Evolutionary conservation across 1,140 invertebrate genomes (phyloP), one percentile per base, ranked within the genome.

Genomic region (Sogatella furcifera): DNA sequence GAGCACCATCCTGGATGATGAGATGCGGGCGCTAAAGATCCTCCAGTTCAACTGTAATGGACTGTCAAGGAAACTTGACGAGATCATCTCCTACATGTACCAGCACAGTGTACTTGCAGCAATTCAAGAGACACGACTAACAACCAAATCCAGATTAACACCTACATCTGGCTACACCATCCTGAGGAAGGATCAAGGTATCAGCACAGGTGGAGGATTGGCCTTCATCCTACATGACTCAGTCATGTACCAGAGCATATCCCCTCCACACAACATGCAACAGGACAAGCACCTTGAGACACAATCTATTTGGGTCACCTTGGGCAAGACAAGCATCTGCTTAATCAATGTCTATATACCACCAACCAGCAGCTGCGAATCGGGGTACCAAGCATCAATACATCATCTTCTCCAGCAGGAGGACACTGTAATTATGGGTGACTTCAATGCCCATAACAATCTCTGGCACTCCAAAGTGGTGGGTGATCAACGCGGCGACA

Each of bases 171-270:
- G 31, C 10, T 31, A 31, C 31, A 31, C 31, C 31, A 31, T 10
- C 31, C 31, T 31, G 31, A 31, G 31, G 31, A 31, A 31, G 31
- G 31, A 31, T 31, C 31, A 10, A 31, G 31, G 31, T 31, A 31
- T 31, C 4, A 10, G 31, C 31, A 31, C 31, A 31, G 55, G 55
- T 13, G 55, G 55, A 15, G 55, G 55, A 38, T 34, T 56, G 6
- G 55, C 55, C 22, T 56, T 56, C 28, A 56, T 56, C 55, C 28
- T 56, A 15, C 11, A 56, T 11, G 19, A 56, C 55, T 56, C 55
- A 11, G 21, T 56, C 15, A 22, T 14, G 14, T 56, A 56, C 38
- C 34, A 22, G n/a, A 15, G 11, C 31, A 56, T 41, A 15, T 10
- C 10, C 14, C 2, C 19, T 28, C 55, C 31, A 31, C 31, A 31